phyloP scores from a whole-genome alignment of 2,797 vertebrate species.

The Sandelia bainsii region DNA sequence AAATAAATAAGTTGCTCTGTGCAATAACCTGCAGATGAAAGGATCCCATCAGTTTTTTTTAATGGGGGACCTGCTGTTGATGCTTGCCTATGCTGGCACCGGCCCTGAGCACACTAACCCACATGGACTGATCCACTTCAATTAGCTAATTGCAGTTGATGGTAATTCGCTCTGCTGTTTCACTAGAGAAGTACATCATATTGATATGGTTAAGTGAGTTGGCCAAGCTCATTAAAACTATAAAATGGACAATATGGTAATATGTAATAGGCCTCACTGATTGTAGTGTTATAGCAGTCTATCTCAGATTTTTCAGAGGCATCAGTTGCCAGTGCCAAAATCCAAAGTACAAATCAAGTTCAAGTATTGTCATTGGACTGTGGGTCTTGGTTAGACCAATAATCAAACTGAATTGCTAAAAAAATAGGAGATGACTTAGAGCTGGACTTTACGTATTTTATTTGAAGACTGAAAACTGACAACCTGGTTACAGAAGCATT shows the following conservation, averaged over 20 bases:
- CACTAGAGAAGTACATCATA: constrained; percentile 32
- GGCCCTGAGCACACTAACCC: constrained; percentile 44
- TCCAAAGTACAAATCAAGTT: neutral
- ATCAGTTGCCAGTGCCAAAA: neutral
- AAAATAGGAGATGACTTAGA: too few species aligned
- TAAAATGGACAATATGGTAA: constrained; percentile 25
- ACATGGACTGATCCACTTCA: constrained; percentile 50
- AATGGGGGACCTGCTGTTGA: constrained; percentile 41
- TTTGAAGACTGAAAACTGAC: neutral
- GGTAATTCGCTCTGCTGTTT: constrained; percentile 49
- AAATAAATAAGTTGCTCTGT: constrained; percentile 17
- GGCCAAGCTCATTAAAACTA: constrained; percentile 45
- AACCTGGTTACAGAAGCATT: too few species aligned
- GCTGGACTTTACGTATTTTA: too few species aligned
- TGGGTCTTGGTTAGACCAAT: too few species aligned
- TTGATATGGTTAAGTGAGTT: constrained; percentile 51
- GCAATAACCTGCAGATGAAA: constrained; percentile 43
- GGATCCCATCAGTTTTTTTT: constrained; percentile 26
- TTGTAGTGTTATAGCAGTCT: constrained; percentile 1
- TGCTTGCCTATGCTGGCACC: constrained; percentile 29
- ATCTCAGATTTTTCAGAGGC: neutral
- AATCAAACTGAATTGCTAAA: neutral
- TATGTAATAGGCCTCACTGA: constrained; percentile 9
- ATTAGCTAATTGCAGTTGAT: constrained; percentile 55
- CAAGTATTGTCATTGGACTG: neutral